Evolutionary conservation across 2,113 vertebrate genomes (phyloP).

Genomic region (human): DNA sequence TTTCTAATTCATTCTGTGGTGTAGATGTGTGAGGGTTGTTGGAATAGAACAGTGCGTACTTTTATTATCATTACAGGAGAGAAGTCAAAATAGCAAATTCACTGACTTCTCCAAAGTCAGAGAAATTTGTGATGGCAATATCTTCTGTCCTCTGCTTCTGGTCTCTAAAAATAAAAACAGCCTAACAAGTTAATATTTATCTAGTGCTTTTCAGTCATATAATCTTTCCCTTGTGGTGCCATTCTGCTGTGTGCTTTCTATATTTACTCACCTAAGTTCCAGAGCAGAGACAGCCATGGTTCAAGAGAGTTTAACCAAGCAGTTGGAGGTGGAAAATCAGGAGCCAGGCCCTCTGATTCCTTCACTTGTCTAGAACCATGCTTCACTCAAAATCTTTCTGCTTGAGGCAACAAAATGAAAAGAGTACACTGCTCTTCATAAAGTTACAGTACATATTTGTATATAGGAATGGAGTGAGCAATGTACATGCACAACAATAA

Average conservation of each 20-base stretch:
- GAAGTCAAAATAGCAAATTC: background rate
- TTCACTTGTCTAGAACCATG: background rate
- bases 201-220: background rate
- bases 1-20: background rate
- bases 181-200: background rate
- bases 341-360: background rate
- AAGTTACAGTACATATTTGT: rapidly evolving
- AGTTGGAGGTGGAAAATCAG: background rate
- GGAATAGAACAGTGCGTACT: background rate
- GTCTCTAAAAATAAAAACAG: background rate
- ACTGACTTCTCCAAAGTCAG: background rate
- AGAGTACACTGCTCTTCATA: background rate
- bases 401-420: background rate
- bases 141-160: background rate
- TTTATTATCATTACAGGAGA: background rate
- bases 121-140: background rate
- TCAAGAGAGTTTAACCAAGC: background rate
- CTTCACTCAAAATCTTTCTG: background rate
- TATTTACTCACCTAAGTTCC: background rate
- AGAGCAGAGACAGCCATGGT: background rate
- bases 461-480: too few species aligned
- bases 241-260: background rate
- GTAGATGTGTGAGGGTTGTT: background rate
- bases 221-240: background rate
- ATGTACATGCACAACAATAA: background rate